phyloP scores from a whole-genome alignment of 64 coral and sea anemone genomes.

The Pocillopora verrucosa region DNA sequence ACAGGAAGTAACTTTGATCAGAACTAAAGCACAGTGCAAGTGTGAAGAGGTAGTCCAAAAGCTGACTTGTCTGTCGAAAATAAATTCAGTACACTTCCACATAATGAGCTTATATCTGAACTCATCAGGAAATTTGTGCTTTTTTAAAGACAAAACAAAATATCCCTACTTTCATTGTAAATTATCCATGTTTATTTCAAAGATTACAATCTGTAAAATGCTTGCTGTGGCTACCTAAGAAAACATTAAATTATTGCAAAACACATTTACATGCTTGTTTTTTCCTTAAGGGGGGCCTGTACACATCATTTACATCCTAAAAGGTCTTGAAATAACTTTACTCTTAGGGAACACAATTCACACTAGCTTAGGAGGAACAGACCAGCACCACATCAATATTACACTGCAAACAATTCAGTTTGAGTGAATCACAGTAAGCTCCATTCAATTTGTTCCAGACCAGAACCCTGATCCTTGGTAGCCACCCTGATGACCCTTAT shows the following conservation, averaged over 20 bases:
- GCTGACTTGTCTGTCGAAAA: no score
- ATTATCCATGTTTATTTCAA: conserved; percentile 44
- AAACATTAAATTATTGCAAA: conserved; percentile 99
- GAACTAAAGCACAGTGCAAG: no score
- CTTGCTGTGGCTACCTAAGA: conserved; percentile 48
- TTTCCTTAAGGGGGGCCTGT: conserved; percentile 60
- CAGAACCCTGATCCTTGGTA: conserved; percentile 79
- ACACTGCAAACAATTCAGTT: conserved; percentile 11
- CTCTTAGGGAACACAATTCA: conserved; percentile 31
- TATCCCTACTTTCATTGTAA: neutral
- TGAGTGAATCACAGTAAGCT: conserved; percentile 41
- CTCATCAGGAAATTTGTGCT: neutral
- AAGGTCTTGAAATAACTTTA: conserved; percentile 35
- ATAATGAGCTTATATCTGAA: no score
- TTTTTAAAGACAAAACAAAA: neutral
- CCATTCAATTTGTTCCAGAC: conserved; percentile 78
- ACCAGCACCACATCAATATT: conserved; percentile 25
- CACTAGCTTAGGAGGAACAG: conserved; percentile 33
- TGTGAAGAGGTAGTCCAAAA: no score
- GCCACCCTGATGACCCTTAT: conserved; percentile 72
- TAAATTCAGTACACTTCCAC: no score
- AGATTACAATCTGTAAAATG: conserved; percentile 54
- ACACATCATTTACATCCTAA: conserved; percentile 99
- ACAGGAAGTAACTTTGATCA: no score
- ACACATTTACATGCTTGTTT: conserved; percentile 92